Evolutionary conservation across 2,888 invertebrate genomes (phyloP).

Genomic region (Callyntrura sp.): DNA sequence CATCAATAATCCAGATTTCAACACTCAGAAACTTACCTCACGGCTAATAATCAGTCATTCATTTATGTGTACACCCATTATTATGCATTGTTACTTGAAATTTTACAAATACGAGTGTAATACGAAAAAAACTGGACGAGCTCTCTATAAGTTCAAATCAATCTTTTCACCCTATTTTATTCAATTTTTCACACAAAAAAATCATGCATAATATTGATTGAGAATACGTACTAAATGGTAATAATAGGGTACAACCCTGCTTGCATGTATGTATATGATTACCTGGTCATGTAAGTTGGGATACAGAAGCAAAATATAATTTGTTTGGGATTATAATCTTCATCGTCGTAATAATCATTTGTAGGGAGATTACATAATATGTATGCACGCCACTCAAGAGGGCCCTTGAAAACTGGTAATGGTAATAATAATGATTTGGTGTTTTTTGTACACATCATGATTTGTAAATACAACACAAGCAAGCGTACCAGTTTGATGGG

Average conservation of each 20-base stretch:
- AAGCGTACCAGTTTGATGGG: conserved; percentile 59
- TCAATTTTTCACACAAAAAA: conserved; percentile 52
- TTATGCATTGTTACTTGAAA: conserved; percentile 43
- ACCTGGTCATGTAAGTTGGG: conserved; percentile 9
- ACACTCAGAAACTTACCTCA: conserved; percentile 58
- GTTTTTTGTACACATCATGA: conserved; percentile 42
- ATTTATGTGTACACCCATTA: conserved; percentile 19
- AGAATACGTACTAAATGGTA: conserved; percentile 44
- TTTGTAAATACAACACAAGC: conserved; percentile 33
- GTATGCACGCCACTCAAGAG: conserved; percentile 65
- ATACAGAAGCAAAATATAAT: conserved; percentile 64
- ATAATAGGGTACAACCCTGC: conserved; percentile 63
- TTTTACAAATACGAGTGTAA: conserved; percentile 53
- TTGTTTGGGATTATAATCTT: conserved; percentile 68
- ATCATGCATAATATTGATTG: conserved; percentile 58
- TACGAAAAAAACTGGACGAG: conserved; percentile 25
- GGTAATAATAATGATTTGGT: conserved; percentile 59
- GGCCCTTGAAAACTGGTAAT: conserved; percentile 48
- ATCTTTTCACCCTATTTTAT: conserved; percentile 59
- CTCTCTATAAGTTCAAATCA: conserved; percentile 57
- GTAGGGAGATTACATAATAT: conserved; percentile 52
- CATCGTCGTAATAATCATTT: conserved; percentile 46
- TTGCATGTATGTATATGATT: conserved; percentile 49
- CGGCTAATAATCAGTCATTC: conserved; percentile 70
- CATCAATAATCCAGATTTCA: conserved; percentile 75